A percentile compares a stretch with the other conserved stretches of the same genome.
Conservation (phyloP, 2,797 vertebrate species). For the Antennarius maculatus region DNA sequence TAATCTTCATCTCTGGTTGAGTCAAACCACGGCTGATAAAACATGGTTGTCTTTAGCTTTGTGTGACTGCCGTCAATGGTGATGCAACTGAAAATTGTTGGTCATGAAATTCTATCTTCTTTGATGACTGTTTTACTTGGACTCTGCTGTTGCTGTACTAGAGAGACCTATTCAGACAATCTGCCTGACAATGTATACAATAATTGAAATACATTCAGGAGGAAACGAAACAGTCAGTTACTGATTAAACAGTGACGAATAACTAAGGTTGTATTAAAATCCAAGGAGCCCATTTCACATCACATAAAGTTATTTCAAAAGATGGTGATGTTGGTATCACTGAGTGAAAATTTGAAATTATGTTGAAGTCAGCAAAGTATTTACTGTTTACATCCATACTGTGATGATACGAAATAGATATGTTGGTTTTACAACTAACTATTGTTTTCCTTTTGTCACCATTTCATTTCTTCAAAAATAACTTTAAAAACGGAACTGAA, state of each 20-base stretch:
- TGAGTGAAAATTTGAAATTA: neutral
- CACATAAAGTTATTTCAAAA: neutral
- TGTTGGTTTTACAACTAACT: no score
- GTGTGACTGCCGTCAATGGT: neutral
- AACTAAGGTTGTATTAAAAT: conserved; percentile 1
- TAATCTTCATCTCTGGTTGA: neutral
- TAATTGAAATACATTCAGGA: neutral
- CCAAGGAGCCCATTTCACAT: neutral
- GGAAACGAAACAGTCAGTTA: neutral
- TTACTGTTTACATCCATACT: no score
- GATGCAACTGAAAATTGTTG: no score
- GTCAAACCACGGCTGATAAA: neutral
- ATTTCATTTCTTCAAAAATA: no score
- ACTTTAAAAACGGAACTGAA: no score
- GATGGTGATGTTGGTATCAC: neutral
- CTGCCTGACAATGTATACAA: no score
- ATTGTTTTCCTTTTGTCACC: no score
- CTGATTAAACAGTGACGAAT: neutral
- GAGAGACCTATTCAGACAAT: no score
- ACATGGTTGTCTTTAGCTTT: neutral
- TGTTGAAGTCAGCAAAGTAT: no score
- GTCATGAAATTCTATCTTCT: neutral
- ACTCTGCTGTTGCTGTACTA: neutral
- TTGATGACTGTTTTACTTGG: conserved; percentile 5
- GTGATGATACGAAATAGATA: no score